These are phyloP conservation scores for Xanthostigma xanthostigma DNA, from an alignment of 2,888 invertebrate species.

Conservation along the genomic window DNA sequence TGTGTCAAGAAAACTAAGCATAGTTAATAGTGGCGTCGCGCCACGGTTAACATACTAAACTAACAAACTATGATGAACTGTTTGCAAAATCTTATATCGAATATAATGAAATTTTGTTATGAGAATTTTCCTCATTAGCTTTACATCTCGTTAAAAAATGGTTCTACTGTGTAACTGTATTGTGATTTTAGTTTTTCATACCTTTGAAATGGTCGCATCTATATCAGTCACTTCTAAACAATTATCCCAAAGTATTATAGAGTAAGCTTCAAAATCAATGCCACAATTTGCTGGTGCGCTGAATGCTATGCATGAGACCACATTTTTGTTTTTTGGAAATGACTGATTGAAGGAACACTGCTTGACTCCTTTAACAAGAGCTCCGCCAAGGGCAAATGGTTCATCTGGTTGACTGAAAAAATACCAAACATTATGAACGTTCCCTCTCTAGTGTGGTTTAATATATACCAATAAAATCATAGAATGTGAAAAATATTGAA, in stretches of 20 bases:
- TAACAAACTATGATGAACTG: too few relatives aligned
- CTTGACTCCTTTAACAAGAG: background rate
- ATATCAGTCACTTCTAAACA: background rate
- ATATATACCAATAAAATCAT: background rate
- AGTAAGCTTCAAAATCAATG: conserved; percentile 1
- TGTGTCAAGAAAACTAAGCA: too few relatives aligned
- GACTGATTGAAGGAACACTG: background rate
- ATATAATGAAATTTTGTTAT: too few relatives aligned
- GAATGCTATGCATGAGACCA: background rate
- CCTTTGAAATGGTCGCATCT: background rate
- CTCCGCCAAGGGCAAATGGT: conserved; percentile 3
- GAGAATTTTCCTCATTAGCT: too few relatives aligned
- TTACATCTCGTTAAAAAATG: too few relatives aligned
- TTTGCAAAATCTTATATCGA: too few relatives aligned
- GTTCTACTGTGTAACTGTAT: too few relatives aligned
- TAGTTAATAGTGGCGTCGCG: too few relatives aligned
- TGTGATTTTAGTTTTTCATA: background rate
- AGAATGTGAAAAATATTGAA: too few relatives aligned
- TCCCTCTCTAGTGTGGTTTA: background rate
- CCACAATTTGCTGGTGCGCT: background rate
- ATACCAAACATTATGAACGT: background rate
- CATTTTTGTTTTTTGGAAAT: background rate
- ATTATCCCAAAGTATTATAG: conserved; percentile 2
- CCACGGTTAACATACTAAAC: too few relatives aligned
- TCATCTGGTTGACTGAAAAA: background rate